Conservation (phyloP, 2,888 invertebrate species). For the Euclidia mi region DNA sequence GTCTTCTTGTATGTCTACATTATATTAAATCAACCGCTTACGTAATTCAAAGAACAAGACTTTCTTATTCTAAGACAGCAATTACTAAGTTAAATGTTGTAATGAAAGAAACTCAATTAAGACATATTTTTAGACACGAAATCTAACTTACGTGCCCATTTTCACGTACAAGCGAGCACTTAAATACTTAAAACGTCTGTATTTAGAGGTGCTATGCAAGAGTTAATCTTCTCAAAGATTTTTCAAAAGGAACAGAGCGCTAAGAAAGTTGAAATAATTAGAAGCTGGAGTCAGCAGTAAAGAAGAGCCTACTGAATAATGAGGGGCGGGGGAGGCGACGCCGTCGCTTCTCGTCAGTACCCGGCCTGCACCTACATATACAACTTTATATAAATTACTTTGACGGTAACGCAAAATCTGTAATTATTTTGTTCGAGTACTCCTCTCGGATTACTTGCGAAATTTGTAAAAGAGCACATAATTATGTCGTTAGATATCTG, state of each 20-base stretch:
- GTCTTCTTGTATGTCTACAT: background rate
- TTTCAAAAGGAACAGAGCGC: constrained; percentile 57
- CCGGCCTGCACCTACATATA: constrained; percentile 32
- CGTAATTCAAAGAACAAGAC: background rate
- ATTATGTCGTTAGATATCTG: background rate
- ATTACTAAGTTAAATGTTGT: constrained; percentile 3
- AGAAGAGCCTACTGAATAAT: constrained; percentile 61
- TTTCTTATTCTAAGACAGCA: too few relatives aligned
- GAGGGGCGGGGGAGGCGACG: constrained; percentile 38
- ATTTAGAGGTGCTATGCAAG: constrained; percentile 40
- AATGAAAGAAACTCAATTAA: constrained; percentile 13
- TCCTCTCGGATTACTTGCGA: constrained; percentile 6
- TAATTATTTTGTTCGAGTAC: constrained; percentile 38
- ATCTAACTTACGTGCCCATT: constrained; percentile 21
- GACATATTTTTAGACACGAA: constrained; percentile 16
- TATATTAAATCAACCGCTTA: background rate
- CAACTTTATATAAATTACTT: constrained; percentile 54
- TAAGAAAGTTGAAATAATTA: constrained; percentile 66
- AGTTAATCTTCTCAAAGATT: constrained; percentile 52
- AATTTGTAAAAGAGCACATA: constrained; percentile 10
- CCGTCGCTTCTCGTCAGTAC: constrained; percentile 18
- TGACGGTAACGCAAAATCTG: constrained; percentile 43
- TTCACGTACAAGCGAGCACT: constrained; percentile 32
- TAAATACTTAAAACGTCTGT: constrained; percentile 43
- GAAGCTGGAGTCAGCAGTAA: constrained; percentile 56